Evolutionary conservation across 2,888 invertebrate genomes (phyloP).

Genomic region (Patella pellucida): DNA sequence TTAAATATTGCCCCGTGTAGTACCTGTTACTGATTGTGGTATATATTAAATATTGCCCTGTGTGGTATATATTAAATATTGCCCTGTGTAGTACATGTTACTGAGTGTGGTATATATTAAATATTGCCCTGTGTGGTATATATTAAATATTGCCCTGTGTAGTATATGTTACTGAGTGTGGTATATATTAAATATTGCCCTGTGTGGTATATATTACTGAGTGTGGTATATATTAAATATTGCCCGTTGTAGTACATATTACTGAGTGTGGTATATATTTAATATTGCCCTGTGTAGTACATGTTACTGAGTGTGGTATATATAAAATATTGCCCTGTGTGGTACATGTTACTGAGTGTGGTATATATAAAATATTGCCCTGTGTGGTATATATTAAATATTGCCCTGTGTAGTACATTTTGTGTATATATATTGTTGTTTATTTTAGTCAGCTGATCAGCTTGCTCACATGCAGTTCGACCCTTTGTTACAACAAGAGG

Average conservation of each 20-base stretch:
- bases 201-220: background rate
- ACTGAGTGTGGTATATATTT: too few relatives aligned
- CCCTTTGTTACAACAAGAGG: constrained; percentile 19
- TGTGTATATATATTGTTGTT: constrained; percentile 7
- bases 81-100: background rate
- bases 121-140: background rate
- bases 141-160: background rate
- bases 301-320: too few relatives aligned
- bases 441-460: constrained; percentile 19
- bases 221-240: background rate
- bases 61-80: background rate
- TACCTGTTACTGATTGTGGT: too few relatives aligned
- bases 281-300: background rate
- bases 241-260: background rate
- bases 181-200: background rate
- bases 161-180: too few relatives aligned
- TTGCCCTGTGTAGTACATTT: background rate
- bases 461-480: constrained; percentile 15
- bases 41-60: background rate
- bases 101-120: too few relatives aligned
- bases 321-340: too few relatives aligned
- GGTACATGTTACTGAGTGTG: too few relatives aligned
- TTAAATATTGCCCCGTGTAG: background rate
- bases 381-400: background rate
- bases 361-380: too few relatives aligned